These are phyloP conservation scores for Watsonalla cultraria DNA, from an alignment of 2,888 invertebrate genomes.

Conservation along the genomic window DNA sequence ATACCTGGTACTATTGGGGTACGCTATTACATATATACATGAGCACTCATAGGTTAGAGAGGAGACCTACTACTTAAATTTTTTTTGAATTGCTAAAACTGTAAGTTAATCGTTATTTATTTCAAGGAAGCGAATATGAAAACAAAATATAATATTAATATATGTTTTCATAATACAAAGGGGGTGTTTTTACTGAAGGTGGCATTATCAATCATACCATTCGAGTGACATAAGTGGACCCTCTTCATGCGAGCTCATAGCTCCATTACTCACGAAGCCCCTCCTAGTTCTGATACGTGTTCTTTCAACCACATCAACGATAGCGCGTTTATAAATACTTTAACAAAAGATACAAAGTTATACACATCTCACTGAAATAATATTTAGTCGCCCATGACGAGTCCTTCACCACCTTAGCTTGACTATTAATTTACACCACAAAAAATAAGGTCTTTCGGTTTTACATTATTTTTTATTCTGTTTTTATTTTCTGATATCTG, in stretches of 20 bases:
- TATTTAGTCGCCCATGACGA: too few species aligned
- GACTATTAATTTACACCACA: too few species aligned
- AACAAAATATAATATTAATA: not conserved
- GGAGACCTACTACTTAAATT: too few species aligned
- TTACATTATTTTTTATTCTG: too few species aligned
- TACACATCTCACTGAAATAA: not conserved
- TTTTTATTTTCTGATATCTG: too few species aligned
- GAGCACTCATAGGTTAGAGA: too few species aligned
- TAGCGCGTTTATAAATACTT: constrained; percentile 26
- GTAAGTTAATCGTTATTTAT: too few species aligned
- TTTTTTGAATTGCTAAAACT: too few species aligned
- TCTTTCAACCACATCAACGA: constrained; percentile 47
- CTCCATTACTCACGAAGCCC: constrained; percentile 73
- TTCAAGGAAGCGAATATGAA: too few species aligned
- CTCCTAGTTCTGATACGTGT: constrained; percentile 68
- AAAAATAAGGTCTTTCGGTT: too few species aligned
- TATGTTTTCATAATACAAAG: constrained; percentile 29
- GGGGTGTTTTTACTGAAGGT: constrained; percentile 62
- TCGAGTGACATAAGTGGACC: constrained; percentile 75
- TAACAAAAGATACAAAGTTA: not conserved
- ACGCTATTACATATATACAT: too few species aligned
- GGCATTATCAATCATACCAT: constrained; percentile 75
- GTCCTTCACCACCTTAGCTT: too few species aligned
- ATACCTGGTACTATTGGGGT: not conserved
- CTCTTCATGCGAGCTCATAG: constrained; percentile 70